Percentiles rank a stretch among this genome's conserved stretches.
These are phyloP conservation scores for Collichthys lucidus DNA, from an alignment of 2,113 vertebrate genomes.

Conservation along the genomic window DNA sequence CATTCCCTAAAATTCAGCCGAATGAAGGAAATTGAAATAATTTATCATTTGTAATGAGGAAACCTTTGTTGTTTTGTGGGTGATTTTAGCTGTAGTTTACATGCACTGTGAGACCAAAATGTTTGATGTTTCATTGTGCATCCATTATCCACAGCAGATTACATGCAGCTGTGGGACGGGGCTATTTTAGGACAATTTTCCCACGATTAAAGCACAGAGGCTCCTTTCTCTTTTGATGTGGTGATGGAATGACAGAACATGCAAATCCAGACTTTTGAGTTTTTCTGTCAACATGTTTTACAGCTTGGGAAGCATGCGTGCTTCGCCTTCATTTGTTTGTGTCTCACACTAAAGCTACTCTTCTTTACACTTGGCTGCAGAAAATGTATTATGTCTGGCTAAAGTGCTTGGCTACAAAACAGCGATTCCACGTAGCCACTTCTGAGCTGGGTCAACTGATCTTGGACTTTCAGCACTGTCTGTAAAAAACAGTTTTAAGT, in stretches of 20 bases:
- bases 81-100: conserved; percentile 40
- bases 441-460: neutral
- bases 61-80: conserved; percentile 23
- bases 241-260: conserved; percentile 68
- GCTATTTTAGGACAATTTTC: conserved; percentile 75
- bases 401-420: neutral
- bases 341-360: conserved; percentile 14
- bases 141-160: conserved; percentile 63
- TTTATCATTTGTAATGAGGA: conserved; percentile 36
- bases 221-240: conserved; percentile 62
- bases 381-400: neutral
- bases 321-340: conserved; percentile 53
- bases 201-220: conserved; percentile 65
- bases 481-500: neutral
- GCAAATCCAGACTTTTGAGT: conserved; percentile 44
- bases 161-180: conserved; percentile 63
- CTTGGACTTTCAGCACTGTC: neutral
- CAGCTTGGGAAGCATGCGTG: conserved; percentile 49
- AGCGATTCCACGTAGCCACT: neutral
- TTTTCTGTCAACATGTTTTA: conserved; percentile 74
- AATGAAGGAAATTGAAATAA: conserved; percentile 19
- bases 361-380: conserved; percentile 12
- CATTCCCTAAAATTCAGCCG: neutral
- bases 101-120: conserved; percentile 15
- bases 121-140: conserved; percentile 67